Evolutionary conservation across 35 echinoderm and acorn worm species (phyloP).

Genomic region (Lytechinus pictus): DNA sequence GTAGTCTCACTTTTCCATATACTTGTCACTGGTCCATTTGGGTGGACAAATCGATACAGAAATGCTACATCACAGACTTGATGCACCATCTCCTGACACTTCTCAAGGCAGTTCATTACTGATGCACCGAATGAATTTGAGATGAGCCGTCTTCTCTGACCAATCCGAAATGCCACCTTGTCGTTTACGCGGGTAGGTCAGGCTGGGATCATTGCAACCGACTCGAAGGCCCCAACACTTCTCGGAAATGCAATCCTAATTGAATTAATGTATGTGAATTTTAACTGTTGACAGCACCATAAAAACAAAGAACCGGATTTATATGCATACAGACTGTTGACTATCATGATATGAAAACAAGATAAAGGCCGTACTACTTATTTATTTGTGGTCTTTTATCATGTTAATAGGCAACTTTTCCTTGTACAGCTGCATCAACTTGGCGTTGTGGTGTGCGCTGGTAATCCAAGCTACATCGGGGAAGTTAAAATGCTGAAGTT

Average conservation of each 20-base stretch:
- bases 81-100: neutral
- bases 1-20: neutral
- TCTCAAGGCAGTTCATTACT: neutral
- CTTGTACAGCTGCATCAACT: too few species aligned
- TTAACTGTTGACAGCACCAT: neutral
- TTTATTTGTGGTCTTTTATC: too few species aligned
- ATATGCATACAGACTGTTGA: too few species aligned
- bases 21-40: neutral
- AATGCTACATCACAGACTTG: neutral
- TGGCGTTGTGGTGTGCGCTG: too few species aligned
- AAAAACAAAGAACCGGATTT: neutral
- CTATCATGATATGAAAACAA: too few species aligned
- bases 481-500: too few species aligned
- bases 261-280: neutral
- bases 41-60: constrained; percentile 11
- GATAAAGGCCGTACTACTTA: too few species aligned
- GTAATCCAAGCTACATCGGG: too few species aligned
- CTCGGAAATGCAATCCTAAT: neutral
- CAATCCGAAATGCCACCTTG: neutral
- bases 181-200: neutral
- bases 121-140: neutral
- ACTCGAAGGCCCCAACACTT: neutral
- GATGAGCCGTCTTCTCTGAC: neutral
- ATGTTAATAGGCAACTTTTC: too few species aligned
- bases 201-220: neutral